Base-by-base conservation (phyloP, 2,113 vertebrate species). In the Neotoma lepida region DNA sequence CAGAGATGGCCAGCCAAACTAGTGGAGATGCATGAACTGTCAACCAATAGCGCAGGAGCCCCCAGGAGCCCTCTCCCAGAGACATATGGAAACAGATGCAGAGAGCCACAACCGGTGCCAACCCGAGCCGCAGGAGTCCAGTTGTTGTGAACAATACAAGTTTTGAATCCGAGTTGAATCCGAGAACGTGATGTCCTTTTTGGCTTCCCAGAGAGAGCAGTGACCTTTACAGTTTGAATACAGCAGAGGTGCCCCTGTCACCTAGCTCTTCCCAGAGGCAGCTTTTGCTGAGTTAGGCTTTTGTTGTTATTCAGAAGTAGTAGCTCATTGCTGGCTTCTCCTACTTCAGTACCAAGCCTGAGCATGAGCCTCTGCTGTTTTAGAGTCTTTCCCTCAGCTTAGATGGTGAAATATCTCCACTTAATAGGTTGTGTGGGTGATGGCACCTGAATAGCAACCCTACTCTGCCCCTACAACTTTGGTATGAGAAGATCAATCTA, bases 401-500 rank as follows among this genome's bases (percentile, higher is more conserved):
- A 86, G 88, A 93, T 49, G 33, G 56, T 95, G 94, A 96, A 64
- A 39, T 61, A 92, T 96, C 89, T 97, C 66, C 12, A 91, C 93
- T 96, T 93, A 94, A 96, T 86, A 90, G 88, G 92, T 87, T 0
- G 17, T 71, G 95, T 96, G 96, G 95, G 93, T 91, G 88, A 86
- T 88, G 96, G 96, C 94, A 91, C 92, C 94, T 94, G 96, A 95
- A 94, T 87, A 97, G 95, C 96, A 97, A 95, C 80, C 77, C 26
- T 74, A 86, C 85, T 81, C 90, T 33, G 73, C 95, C 80, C 96
- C 86, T 76, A 73, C 90, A 88, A 87, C 84, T 74, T 0, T 1
- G 1, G 15, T 71, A 96, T 87, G 95, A 95, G 97, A 97, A 95
- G 97, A 98, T 98, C 97, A 97, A 97, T 97, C 97, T 91, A 73